A percentile compares a stretch with the other conserved stretches of the same genome.
Conservation (phyloP, 1,140 invertebrate species). For the Tetragonula clypearis region DNA sequence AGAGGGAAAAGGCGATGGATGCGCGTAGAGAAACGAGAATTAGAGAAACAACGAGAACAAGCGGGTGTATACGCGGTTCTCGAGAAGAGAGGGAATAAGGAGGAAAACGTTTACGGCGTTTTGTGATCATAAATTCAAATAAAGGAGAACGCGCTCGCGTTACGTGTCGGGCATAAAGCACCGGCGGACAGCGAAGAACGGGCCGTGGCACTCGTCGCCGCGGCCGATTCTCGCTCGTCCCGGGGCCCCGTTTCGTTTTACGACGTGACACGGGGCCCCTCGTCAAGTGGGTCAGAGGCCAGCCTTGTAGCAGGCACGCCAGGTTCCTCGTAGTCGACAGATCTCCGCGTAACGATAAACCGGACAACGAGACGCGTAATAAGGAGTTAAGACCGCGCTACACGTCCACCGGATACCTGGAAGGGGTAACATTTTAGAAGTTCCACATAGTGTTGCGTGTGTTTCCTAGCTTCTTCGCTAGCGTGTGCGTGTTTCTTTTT, state of each 20-base stretch:
- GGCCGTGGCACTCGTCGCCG: slow-evolving; percentile 59
- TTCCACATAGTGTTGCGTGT: not conserved
- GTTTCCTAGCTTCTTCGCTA: not conserved
- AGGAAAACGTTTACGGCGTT: slow-evolving; percentile 51
- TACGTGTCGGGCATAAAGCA: slow-evolving; percentile 72
- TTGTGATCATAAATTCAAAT: slow-evolving; percentile 70
- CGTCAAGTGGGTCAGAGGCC: slow-evolving; percentile 67
- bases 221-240: slow-evolving; percentile 54
- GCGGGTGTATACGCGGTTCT: not conserved
- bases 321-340: slow-evolving; percentile 60
- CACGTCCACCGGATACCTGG: slow-evolving; percentile 15
- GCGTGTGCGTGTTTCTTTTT: no score
- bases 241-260: slow-evolving; percentile 67
- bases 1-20: not conserved
- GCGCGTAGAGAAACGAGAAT: not conserved
- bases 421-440: slow-evolving; percentile 12
- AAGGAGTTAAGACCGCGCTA: slow-evolving; percentile 53
- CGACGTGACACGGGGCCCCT: slow-evolving; percentile 65
- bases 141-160: slow-evolving; percentile 66
- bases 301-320: slow-evolving; percentile 47
- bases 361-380: slow-evolving; percentile 69
- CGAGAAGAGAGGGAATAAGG: not conserved
- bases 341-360: slow-evolving; percentile 71
- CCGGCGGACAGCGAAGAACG: slow-evolving; percentile 58
- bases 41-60: no score